Conservation (phyloP, 92 coral and sea anemone genomes). For the Pocillopora meandrina region DNA sequence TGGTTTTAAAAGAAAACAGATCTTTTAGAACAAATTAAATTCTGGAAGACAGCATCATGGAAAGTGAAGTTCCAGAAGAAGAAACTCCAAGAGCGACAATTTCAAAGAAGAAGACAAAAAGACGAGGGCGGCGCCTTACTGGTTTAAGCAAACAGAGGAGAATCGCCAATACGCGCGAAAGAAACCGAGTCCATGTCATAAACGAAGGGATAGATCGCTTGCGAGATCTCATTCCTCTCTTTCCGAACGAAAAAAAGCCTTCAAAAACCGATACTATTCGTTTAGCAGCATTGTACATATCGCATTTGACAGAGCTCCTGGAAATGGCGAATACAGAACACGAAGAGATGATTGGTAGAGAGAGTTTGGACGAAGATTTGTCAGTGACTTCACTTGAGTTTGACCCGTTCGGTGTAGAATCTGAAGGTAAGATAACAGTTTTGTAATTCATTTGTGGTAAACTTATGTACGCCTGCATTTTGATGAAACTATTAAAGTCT, state of each 20-base stretch:
- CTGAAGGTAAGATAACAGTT: conserved; percentile 13
- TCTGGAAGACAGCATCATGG: conserved; percentile 2
- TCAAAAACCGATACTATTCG: conserved; percentile 87
- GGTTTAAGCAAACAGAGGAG: conserved; percentile 84
- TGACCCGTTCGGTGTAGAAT: conserved; percentile 31
- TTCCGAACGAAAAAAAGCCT: conserved; percentile 84
- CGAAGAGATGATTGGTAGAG: not conserved
- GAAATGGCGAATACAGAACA: conserved; percentile 19
- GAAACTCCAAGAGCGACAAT: not conserved
- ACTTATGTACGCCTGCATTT: not conserved
- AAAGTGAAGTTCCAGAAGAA: conserved; percentile 22
- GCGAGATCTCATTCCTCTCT: conserved; percentile 78
- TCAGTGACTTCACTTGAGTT: conserved; percentile 40
- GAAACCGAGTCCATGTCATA: conserved; percentile 81
- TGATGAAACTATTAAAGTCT: not conserved
- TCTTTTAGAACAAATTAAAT: conserved; percentile 7
- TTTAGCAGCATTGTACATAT: conserved; percentile 83
- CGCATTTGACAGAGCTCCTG: conserved; percentile 75
- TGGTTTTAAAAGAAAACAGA: conserved; percentile 42
- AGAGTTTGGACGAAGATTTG: conserved; percentile 37
- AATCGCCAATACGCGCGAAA: conserved; percentile 79
- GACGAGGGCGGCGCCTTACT: conserved; percentile 78
- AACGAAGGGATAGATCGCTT: conserved; percentile 83
- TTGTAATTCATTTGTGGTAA: not conserved
- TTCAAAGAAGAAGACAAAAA: conserved; percentile 27